Conservation (phyloP, 2,113 vertebrate genomes). For the Rattus rattus region DNA sequence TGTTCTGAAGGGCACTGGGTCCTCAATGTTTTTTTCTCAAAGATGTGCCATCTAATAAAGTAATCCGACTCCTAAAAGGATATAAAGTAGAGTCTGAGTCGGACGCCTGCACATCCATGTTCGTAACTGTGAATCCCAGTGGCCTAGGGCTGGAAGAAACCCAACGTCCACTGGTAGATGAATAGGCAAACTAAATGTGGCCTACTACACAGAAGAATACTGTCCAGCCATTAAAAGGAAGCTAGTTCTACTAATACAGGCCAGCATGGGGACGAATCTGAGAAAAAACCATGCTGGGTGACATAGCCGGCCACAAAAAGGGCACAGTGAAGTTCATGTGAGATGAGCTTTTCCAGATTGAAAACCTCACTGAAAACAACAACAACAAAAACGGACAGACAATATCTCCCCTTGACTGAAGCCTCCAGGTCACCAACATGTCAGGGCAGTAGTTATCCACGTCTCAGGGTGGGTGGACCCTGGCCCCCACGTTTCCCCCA, state of each 20-base stretch:
- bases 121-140: fast-evolving
- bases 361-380: background rate
- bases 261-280: fast-evolving
- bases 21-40: background rate
- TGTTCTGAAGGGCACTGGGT: background rate
- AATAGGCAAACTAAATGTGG: fast-evolving
- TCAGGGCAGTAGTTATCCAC: too few species aligned
- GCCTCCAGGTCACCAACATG: background rate
- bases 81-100: fast-evolving
- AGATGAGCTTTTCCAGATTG: background rate
- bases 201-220: fast-evolving
- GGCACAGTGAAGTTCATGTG: background rate
- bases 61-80: background rate
- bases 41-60: background rate
- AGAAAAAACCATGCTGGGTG: background rate
- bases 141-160: too few species aligned
- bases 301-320: background rate
- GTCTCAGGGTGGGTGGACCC: background rate
- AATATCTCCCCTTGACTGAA: background rate
- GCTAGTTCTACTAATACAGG: too few species aligned
- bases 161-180: fast-evolving
- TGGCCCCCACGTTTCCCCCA: background rate
- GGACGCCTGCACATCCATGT: fast-evolving
- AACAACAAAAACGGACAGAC: background rate
- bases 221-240: background rate